phyloP scores from a whole-genome alignment of 2,113 vertebrate genomes.

The Esox niger region DNA sequence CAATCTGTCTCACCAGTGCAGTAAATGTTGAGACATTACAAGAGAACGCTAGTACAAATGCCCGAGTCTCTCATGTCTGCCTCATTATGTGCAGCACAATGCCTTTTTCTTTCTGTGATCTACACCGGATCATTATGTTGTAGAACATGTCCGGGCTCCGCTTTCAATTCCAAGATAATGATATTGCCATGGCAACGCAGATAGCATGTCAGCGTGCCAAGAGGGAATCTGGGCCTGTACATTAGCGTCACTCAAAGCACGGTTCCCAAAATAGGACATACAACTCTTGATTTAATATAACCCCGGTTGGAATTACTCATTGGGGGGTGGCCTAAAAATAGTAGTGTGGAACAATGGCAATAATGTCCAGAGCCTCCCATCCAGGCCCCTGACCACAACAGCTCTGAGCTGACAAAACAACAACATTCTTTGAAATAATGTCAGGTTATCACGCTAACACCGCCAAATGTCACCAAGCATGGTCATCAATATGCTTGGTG shows the following conservation, averaged over 20 bases:
- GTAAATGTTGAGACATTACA: neutral
- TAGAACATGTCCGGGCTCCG: slow-evolving; percentile 46
- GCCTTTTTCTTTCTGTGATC: slow-evolving; percentile 29
- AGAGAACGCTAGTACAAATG: neutral
- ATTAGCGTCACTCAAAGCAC: slow-evolving; percentile 46
- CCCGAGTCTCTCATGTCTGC: slow-evolving; percentile 7
- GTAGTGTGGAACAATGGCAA: neutral
- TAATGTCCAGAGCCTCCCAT: neutral
- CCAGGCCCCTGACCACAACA: neutral
- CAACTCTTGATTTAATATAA: too few species aligned
- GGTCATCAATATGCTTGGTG: slow-evolving; percentile 42
- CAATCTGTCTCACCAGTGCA: neutral
- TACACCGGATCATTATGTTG: slow-evolving; percentile 43
- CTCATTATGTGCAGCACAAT: slow-evolving; percentile 32
- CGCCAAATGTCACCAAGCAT: slow-evolving; percentile 44
- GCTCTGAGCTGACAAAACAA: slow-evolving; percentile 4
- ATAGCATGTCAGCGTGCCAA: slow-evolving; percentile 46
- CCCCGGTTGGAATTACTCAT: slow-evolving; percentile 21
- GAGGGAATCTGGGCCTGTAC: slow-evolving; percentile 45
- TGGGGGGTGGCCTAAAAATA: neutral
- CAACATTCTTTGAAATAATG: slow-evolving; percentile 12
- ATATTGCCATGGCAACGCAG: slow-evolving; percentile 68
- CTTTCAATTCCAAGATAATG: slow-evolving; percentile 52
- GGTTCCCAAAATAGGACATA: slow-evolving; percentile 28
- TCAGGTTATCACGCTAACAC: slow-evolving; percentile 17